A percentile compares a stretch with the other conserved stretches of the same genome.
Evolutionary conservation across 1,140 invertebrate species (phyloP).

Genomic region (Drosophila auraria): DNA sequence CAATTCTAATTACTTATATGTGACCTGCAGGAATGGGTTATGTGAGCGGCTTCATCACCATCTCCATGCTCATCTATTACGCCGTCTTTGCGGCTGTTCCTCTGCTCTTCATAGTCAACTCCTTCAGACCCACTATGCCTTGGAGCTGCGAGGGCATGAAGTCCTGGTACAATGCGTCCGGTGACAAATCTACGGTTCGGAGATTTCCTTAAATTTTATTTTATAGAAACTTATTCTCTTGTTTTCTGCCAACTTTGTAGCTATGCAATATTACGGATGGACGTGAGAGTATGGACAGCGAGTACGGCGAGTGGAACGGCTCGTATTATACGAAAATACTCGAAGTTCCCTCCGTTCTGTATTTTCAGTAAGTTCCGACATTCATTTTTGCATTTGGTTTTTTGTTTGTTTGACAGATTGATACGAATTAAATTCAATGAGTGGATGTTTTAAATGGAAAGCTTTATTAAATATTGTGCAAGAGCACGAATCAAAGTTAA

Average conservation of each 20-base stretch:
- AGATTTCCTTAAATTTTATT: background rate
- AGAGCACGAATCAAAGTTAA: conserved; percentile 7
- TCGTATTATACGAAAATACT: background rate
- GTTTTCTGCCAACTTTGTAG: background rate
- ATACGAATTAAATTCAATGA: conserved; percentile 9
- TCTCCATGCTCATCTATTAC: conserved; percentile 62
- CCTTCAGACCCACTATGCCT: conserved; percentile 67
- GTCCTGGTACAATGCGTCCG: conserved; percentile 10
- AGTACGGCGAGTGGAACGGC: background rate
- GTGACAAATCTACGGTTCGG: conserved; percentile 30
- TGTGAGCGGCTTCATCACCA: conserved; percentile 61
- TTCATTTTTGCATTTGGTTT: background rate
- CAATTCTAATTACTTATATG: background rate
- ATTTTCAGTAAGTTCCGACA: conserved; percentile 51
- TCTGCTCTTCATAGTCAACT: conserved; percentile 67
- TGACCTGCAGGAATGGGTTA: conserved; percentile 70
- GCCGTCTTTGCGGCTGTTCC: conserved; percentile 68
- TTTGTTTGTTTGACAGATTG: background rate
- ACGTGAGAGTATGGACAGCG: background rate
- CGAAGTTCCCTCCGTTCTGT: conserved; percentile 70
- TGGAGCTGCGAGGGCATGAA: conserved; percentile 74
- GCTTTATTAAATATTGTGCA: conserved; percentile 12
- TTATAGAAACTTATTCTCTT: no score
- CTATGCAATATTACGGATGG: conserved; percentile 33
- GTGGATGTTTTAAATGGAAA: background rate